Evolutionary conservation across 2,888 invertebrate genomes (phyloP), one percentile per base, ranked within the genome.

Genomic region (Lydus trimaculatus): DNA sequence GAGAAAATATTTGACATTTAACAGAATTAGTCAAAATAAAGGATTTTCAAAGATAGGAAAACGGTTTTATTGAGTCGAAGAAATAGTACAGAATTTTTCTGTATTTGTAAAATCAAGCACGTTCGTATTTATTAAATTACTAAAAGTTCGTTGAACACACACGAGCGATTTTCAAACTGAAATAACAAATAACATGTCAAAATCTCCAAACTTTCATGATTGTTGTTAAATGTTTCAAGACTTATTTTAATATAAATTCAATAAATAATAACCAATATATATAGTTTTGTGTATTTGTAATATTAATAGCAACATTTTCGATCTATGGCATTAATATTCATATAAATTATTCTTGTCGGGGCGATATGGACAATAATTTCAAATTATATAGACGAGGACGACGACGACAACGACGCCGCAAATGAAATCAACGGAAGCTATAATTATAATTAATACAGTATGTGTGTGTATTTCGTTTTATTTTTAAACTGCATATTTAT

Each of bases 301-400:
- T 56, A 56, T 56, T 56, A 56, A 56, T 56, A 56, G 25, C 25
- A 25, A 23, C 13, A 20, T 56, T 56, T 56, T 13, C 13, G 5
- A 56, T 56, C 56, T 56, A 56, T 23, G 13, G 5, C 79, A 77
- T 79, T 80, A 80, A 80, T 81, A 81, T 81, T 78, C n/a, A n/a
- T 79, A 82, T 81, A 81, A 81, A 81, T 80, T 79, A 80, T 79
- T 78, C 75, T 72, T 70, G 73, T 64, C 69, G 69, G 72, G 80
- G 79, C 79, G 80, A 80, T 80, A 80, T 81, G 82, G 80, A 83
- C 81, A 82, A 83, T 83, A 82, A 82, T 80, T 82, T 75, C 80
- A 81, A 83, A 83, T 82, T 82, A 82, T 76, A 79, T 77, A 77
- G 74, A 75, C 77, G 73, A 73, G 70, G 72, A 74, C 72, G 69